Conservation (phyloP, 2,797 vertebrate genomes). For the Loriculus beryllinus region DNA sequence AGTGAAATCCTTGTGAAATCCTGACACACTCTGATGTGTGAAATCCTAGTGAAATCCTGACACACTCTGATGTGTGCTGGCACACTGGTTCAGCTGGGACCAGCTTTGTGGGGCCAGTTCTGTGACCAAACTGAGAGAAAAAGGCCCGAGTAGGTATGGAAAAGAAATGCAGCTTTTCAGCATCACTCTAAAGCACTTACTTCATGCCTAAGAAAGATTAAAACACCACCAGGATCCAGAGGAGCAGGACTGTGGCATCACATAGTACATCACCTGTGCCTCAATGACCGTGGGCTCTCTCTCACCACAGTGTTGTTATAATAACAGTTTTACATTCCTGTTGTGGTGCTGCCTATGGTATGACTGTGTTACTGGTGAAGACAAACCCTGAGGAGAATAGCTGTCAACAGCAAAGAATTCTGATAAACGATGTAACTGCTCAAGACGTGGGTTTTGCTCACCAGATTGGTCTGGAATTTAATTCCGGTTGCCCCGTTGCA, state of each 20-base stretch:
- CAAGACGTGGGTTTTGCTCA: neutral
- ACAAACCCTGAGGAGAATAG: slow-evolving; percentile 9
- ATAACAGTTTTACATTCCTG: neutral
- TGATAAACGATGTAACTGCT: slow-evolving; percentile 12
- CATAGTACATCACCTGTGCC: neutral
- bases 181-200: neutral
- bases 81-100: neutral
- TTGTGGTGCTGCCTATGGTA: neutral
- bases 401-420: neutral
- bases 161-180: neutral
- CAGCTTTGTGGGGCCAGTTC: neutral
- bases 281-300: neutral
- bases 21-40: neutral
- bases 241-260: neutral
- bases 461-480: neutral
- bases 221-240: neutral
- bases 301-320: neutral
- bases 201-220: neutral
- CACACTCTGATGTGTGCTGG: neutral
- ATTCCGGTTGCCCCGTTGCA: neutral
- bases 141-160: neutral
- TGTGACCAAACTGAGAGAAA: neutral
- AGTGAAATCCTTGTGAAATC: neutral
- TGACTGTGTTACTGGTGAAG: neutral
- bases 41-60: neutral